Base-by-base conservation (phyloP, 2,888 invertebrate species). In the Bombyx huttoni region DNA sequence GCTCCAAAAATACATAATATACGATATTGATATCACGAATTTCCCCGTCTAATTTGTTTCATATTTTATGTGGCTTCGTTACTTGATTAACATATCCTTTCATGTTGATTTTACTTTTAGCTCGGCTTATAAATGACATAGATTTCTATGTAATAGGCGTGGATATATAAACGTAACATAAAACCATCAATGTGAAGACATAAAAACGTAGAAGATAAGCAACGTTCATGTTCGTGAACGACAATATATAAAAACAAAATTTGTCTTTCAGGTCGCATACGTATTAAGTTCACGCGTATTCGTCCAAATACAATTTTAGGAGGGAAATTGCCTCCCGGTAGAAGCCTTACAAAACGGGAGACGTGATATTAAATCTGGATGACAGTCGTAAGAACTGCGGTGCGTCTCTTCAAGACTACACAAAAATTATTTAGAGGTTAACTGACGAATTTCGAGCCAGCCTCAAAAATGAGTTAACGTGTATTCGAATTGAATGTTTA, bases 331-430 rank as follows among this genome's bases (percentile, higher is more conserved):
- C 80, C 78, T 81, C 72, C 68, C 70, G 67, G 73, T 74, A 67
- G 71, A 69, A 74, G 68, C 76, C 78, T 71, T 77, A 80, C 80
- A 78, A 81, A 81, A 81, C 78, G 79, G 76, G 68, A 83, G 78
- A 81, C 79, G 75, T 74, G 78, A 86, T 85, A 87, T 87, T 83
- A 87, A 87, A 85, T 85, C 82, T 79, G 75, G 76, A 79, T 83
- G 86, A 81, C 86, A 85, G 84, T 81, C 84, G 85, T 86, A 81
- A 86, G 79, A 75, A 75, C 66, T 69, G 75, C 68, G 61, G 77
- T 77, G 70, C 73, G 63, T 64, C 65, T 63, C 70, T 67, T 64
- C 61, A 68, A 66, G 59, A 66, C 63, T 66, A 66, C 64, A 67
- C 69, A 71, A 68, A 76, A 78, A 70, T 66, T 72, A 73, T 69